Evolutionary conservation across 2,888 invertebrate species (phyloP), one percentile per base, ranked within the genome.

Genomic region (Stratiomys singularior): DNA sequence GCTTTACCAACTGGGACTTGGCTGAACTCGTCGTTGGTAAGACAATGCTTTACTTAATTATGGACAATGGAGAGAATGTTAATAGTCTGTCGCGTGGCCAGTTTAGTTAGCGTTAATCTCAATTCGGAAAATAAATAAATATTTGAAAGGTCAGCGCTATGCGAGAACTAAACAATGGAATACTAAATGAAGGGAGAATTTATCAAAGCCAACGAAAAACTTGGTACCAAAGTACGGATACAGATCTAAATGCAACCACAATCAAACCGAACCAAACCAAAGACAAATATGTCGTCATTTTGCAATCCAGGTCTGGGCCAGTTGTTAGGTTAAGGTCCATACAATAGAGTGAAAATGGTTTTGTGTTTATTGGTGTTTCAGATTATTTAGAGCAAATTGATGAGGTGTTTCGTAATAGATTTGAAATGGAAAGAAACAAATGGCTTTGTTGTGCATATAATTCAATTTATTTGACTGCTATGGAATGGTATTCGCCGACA

Each of bases 291-390:
- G 72, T 72, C 46, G 72, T 30, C 56, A 23, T 74, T 28, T 74
- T 37, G 58, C 37, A 58, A 58, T 58, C 74, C 74, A 74, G 74
- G 74, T 74, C 74, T 74, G 74, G 74, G 74, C 74, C 74, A 74
- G 58, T 60, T 58, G 23, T 74, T 60, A 60, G 74, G 74, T 74
- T 74, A 74, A 74, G 74, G 74, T 74, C 74, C 47, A 21, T 7
- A 63, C 18, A 18, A 15, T 23, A 5, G 66, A n/a, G 66, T 5
- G 11, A 9, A 37, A 66, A 37, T 44, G 23, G 60, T 69, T 69
- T 47, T 47, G 47, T 69, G 69, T 69, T 69, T 47, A 69, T 47
- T 69, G 69, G 69, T 69, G 69, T 69, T 69, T 69, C 25, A 46
- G 69, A 69, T 69, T 69, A 69, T 69, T 47, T 47, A 46, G 69